A percentile compares a stretch with the other conserved stretches of the same genome.
Evolutionary conservation across 2,113 vertebrate genomes (phyloP).

Genomic region (Callionymus lyra): DNA sequence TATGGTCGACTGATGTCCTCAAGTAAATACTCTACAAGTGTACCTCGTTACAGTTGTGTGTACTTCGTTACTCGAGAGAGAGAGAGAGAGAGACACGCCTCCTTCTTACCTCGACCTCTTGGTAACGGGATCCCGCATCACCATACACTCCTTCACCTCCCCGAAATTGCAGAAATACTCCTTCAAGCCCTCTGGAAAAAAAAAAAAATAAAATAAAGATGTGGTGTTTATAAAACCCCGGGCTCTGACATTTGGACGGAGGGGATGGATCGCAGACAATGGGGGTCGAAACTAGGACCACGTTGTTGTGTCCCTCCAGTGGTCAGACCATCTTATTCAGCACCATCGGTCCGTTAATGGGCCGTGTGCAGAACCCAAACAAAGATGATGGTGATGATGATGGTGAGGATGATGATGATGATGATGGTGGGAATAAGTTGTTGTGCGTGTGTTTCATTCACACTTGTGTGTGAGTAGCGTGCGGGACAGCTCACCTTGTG

Average conservation of each 20-base stretch:
- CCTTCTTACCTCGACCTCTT: conserved; percentile 92
- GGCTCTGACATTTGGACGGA: conserved; percentile 13
- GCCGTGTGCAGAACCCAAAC: conserved; percentile 29
- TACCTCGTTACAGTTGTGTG: too few species aligned
- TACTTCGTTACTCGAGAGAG: too few species aligned
- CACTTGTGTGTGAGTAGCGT: conserved; percentile 51
- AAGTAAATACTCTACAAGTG: too few species aligned
- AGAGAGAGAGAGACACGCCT: conserved; percentile 50
- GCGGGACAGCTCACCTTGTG: conserved; percentile 83
- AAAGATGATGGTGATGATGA: conserved; percentile 18
- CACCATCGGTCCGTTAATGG: conserved; percentile 2
- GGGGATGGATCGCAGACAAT: conserved; percentile 38
- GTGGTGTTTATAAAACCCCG: not conserved
- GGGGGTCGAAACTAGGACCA: conserved; percentile 43
- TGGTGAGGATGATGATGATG: conserved; percentile 23
- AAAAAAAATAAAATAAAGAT: not conserved
- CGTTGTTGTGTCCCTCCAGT: conserved; percentile 42
- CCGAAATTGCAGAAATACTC: conserved; percentile 98
- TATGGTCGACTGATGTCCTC: too few species aligned
- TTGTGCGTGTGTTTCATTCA: conserved; percentile 17
- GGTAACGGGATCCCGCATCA: conserved; percentile 96
- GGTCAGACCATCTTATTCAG: conserved; percentile 24
- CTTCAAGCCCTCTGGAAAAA: conserved; percentile 82
- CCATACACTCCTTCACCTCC: conserved; percentile 97
- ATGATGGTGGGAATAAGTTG: conserved; percentile 8